Evolutionary conservation across 2,113 vertebrate species (phyloP).

Genomic region (Zosterops pallidus): DNA sequence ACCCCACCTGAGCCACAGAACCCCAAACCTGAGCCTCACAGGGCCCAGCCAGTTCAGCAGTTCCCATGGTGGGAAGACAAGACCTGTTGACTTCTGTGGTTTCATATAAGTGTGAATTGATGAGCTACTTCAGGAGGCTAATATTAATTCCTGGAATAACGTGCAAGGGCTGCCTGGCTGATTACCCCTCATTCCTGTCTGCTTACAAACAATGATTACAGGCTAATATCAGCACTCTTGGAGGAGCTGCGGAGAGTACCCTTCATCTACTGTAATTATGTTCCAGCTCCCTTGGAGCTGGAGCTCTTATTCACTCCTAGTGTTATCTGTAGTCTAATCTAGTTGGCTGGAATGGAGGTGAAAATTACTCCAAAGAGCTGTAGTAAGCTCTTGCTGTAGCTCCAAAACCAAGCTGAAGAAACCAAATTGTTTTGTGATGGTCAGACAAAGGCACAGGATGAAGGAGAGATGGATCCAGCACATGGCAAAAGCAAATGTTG

Average conservation of each 20-base stretch:
- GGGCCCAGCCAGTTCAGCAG: rapidly evolving
- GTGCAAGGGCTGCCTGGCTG: constrained; percentile 54
- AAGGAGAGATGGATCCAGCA: neutral
- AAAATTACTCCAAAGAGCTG: constrained; percentile 44
- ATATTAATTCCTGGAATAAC: constrained; percentile 68
- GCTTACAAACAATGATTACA: constrained; percentile 76
- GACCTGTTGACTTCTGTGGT: constrained; percentile 45
- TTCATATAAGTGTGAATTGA: neutral
- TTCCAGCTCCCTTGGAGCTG: constrained; percentile 55
- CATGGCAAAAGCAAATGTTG: neutral
- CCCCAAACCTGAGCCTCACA: neutral
- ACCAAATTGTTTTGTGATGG: neutral
- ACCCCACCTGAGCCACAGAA: rapidly evolving
- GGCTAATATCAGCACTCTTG: constrained; percentile 72
- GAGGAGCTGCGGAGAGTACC: constrained; percentile 52
- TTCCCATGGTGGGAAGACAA: neutral
- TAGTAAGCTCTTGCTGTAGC: neutral
- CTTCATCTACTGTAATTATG: constrained; percentile 68
- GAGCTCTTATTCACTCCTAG: constrained; percentile 54
- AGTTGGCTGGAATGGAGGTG: constrained; percentile 29
- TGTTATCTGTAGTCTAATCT: constrained; percentile 57
- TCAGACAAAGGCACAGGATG: neutral
- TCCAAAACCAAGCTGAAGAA: constrained; percentile 22
- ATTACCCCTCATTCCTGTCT: constrained; percentile 71
- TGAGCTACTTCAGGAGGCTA: constrained; percentile 52